phyloP scores from a whole-genome alignment of 2,113 vertebrate genomes.

The Pachycephala philippinensis region DNA sequence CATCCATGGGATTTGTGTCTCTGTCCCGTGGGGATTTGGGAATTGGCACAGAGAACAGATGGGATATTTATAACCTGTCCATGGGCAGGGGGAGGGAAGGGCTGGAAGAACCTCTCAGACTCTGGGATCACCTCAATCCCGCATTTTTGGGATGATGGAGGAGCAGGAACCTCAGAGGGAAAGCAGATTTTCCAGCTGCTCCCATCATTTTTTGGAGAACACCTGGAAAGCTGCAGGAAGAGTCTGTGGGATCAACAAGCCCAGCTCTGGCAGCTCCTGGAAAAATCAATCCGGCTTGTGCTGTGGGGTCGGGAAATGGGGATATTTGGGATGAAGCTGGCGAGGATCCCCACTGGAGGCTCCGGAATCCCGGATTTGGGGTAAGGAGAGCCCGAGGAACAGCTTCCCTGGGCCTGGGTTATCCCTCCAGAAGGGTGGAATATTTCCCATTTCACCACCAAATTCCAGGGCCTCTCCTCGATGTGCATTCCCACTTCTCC shows the following conservation, averaged over 20 bases:
- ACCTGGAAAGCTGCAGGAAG: background rate
- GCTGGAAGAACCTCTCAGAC: background rate
- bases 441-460: background rate
- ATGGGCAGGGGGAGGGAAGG: background rate
- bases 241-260: background rate
- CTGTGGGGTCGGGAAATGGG: background rate
- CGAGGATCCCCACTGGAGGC: background rate
- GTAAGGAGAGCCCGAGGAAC: rapidly evolving
- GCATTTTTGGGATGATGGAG: rapidly evolving
- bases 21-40: background rate
- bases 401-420: background rate
- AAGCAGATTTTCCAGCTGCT: background rate
- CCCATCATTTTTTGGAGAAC: background rate
- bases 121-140: background rate
- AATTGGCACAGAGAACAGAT: rapidly evolving
- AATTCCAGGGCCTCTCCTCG: rapidly evolving
- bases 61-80: rapidly evolving
- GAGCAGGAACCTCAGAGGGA: rapidly evolving
- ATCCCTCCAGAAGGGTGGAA: background rate
- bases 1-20: rapidly evolving
- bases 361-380: rapidly evolving
- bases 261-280: background rate
- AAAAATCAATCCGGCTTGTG: background rate
- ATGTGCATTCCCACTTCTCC: background rate
- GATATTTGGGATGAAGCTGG: background rate